A percentile compares a stretch with the other conserved stretches of the same genome.
phyloP scores from a whole-genome alignment of 2,888 invertebrate genomes.

The Scaptomyza tumidula region DNA sequence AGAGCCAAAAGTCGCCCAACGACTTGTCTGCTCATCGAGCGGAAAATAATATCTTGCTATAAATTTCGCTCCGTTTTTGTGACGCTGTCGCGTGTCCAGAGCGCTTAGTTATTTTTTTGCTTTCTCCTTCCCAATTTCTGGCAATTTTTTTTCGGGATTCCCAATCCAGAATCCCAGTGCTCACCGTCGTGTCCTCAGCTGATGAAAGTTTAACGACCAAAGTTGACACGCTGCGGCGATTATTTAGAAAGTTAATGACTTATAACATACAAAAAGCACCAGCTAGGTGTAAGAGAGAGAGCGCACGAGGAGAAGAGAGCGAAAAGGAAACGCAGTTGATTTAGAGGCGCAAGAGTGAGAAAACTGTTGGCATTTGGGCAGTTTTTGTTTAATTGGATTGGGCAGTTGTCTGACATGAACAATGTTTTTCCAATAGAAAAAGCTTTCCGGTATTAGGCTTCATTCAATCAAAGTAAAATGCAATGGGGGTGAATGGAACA shows the following conservation, averaged over 20 bases:
- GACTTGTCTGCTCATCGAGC: slow-evolving; percentile 81
- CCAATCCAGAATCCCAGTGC: slow-evolving; percentile 41
- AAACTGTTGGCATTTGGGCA: slow-evolving; percentile 53
- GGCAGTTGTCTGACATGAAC: slow-evolving; percentile 61
- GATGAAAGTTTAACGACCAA: slow-evolving; percentile 81
- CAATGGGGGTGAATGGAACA: not conserved
- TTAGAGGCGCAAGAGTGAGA: slow-evolving; percentile 37
- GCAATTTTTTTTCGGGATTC: slow-evolving; percentile 36
- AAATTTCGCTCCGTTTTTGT: slow-evolving; percentile 68
- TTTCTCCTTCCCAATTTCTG: slow-evolving; percentile 15
- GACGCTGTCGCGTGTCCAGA: slow-evolving; percentile 58
- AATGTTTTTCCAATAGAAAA: slow-evolving; percentile 65
- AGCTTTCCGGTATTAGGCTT: slow-evolving; percentile 42
- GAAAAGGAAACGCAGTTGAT: slow-evolving; percentile 37
- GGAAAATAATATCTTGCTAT: slow-evolving; percentile 81
- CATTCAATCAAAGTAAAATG: slow-evolving; percentile 44
- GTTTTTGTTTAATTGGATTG: slow-evolving; percentile 65
- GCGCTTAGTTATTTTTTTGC: slow-evolving; percentile 55
- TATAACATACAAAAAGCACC: slow-evolving; percentile 68
- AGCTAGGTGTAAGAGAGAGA: slow-evolving; percentile 28
- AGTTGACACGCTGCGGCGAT: slow-evolving; percentile 81
- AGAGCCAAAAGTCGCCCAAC: slow-evolving; percentile 80
- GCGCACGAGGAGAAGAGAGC: not conserved
- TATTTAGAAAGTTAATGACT: slow-evolving; percentile 81
- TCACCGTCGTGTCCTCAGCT: slow-evolving; percentile 58